Base-by-base conservation (phyloP, 1,140 invertebrate species). In the Calycopis cecrops region DNA sequence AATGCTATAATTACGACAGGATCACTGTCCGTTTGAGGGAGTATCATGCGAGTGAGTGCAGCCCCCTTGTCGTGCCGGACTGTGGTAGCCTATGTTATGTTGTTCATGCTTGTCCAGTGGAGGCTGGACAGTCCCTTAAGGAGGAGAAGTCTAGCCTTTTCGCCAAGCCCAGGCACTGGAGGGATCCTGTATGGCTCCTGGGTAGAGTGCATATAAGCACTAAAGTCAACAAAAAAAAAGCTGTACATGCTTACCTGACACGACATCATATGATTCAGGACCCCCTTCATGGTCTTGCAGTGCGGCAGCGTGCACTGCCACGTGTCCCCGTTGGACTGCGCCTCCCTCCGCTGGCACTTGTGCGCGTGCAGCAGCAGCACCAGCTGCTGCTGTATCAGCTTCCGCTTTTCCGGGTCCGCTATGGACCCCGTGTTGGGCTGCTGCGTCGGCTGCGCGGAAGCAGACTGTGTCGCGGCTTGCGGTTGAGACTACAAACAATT, bases 231-330 rank as follows among this genome's bases (percentile, higher is more conserved):
- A n/a, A n/a, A n/a, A 35, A 21, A 33, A 49, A 12, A 49, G 12
- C 0, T 17, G 37, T 34, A 18, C 21, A 52, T 35, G 59, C 59
- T 63, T 44, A 90, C 89, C 73, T 96, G 95, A 88, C 99, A 99
- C 0, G 92, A 96, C 40, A 96, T 98, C 98, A 99, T 99, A 74
- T 99, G 98, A 73, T 94, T 97, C 49, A 99, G 89, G n/a, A 99
- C 98, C 71, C 96, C 96, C 84, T 99, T 99, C 98, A 99, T 99
- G 0, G 97, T 99, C 79, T 96, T 94, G 89, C 99, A 99, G 83
- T 99, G 98, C 14, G 97, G 97, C 49, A 99, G 89, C 14, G 92
- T 93, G 87, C 99, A 99, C 62, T 93, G 92, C 89, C 92, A 92
- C 14, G 90, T 89, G 72, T 95, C 93, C 17, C 93, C 94, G 68